These are phyloP conservation scores for Acanthoscelides obtectus DNA, from an alignment of 2,888 invertebrate species.

Conservation along the genomic window DNA sequence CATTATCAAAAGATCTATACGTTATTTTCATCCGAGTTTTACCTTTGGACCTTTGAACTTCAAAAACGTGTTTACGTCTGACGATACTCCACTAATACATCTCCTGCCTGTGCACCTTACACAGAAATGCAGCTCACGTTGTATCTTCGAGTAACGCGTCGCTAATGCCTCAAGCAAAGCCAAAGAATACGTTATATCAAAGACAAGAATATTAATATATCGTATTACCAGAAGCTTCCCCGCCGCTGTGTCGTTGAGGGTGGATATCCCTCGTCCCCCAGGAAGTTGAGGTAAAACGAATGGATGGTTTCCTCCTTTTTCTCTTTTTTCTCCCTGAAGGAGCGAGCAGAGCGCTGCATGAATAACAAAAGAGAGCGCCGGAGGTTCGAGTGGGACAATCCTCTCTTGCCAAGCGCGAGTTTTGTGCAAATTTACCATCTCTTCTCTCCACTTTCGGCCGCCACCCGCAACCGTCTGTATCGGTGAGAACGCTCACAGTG, in stretches of 20 bases:
- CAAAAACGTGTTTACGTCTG: too few species aligned
- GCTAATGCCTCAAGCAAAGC: too few species aligned
- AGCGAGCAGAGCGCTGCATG: slow-evolving; percentile 37
- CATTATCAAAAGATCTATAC: too few species aligned
- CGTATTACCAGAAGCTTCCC: too few species aligned
- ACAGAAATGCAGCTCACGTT: too few species aligned
- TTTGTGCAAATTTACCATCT: slow-evolving; percentile 35
- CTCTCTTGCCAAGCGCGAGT: slow-evolving; percentile 29
- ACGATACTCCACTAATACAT: too few species aligned
- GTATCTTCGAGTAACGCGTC: too few species aligned
- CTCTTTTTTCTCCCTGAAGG: slow-evolving; percentile 36
- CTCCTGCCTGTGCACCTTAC: too few species aligned
- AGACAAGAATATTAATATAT: too few species aligned
- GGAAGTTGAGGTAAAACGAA: slow-evolving; percentile 22
- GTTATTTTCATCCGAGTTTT: too few species aligned
- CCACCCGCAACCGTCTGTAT: neutral
- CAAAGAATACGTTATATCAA: too few species aligned
- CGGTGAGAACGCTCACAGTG: slow-evolving; percentile 26
- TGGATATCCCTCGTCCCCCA: neutral
- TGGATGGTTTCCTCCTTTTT: slow-evolving; percentile 17
- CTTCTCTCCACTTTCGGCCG: neutral
- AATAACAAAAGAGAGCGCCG: slow-evolving; percentile 40
- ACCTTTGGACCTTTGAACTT: too few species aligned
- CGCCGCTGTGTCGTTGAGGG: slow-evolving; percentile 9
- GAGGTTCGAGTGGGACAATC: slow-evolving; percentile 27